Evolutionary conservation across 2,888 invertebrate species (phyloP), one percentile per base, ranked within the genome.

Genomic region (Mesorhabditis spiculigera): DNA sequence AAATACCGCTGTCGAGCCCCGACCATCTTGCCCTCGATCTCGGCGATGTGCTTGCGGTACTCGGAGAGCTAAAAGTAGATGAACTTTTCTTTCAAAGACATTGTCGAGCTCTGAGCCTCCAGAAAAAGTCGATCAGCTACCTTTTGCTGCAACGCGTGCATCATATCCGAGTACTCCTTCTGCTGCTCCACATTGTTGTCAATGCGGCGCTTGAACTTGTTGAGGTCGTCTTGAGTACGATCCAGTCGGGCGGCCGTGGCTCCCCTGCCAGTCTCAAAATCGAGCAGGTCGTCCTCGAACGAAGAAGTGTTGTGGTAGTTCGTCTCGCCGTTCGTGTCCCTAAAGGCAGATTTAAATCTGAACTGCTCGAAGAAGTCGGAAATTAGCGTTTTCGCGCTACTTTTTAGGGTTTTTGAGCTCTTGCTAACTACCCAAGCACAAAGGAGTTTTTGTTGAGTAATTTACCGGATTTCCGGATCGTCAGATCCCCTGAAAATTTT

Each of bases 101-200:
- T 50, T 50, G 8, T 10, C 10, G 8, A 50, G 58, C 8, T 50
- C n/a, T 50, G n/a, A n/a, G n/a, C 58, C 58, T n/a, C 41, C 63
- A n/a, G 4, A n/a, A n/a, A 5, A 45, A 16, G 43, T 5, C 0
- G 41, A 10, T 10, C 41, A 8, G 5, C 4, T 63, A 82, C 82
- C 78, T 85, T 85, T 68, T 79, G 80, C 70, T 85, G 85, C 67
- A 85, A 80, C 10, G 80, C 77, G 62, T 75, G 74, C 77, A 85
- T 82, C 78, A 85, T 81, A 66, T 85, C 84, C 16, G 81, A 82
- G 71, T 84, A 85, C 68, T 85, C 85, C 43, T 74, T 71, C 69
- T 85, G 85, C 72, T 85, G 81, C 69, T 83, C 84, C 45, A 83
- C 85, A 70, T 80, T 85, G 73, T 81, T 82, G 75, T 85, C 85